Evolutionary conservation across 2,113 vertebrate genomes (phyloP).

Genomic region (Aldabrachelys gigantea): DNA sequence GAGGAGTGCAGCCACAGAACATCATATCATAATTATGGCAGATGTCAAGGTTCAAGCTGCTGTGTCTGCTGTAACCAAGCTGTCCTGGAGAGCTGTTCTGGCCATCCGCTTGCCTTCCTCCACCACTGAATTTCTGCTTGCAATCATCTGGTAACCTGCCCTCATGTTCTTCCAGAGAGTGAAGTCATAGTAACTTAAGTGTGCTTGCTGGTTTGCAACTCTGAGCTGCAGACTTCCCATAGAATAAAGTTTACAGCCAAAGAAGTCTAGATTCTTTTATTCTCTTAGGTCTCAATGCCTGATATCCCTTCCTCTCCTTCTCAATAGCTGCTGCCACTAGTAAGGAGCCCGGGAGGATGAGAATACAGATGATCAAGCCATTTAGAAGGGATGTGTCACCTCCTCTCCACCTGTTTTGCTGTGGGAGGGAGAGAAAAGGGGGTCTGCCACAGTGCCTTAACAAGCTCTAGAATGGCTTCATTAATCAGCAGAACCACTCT

Average conservation of each 20-base stretch:
- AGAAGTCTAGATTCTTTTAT: no score
- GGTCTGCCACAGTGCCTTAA: no score
- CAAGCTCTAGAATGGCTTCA: no score
- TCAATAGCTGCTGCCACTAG: no score
- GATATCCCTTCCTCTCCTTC: no score
- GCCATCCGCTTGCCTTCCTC: background rate
- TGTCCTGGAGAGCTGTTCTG: background rate
- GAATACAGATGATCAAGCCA: no score
- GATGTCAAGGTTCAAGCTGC: background rate
- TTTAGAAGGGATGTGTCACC: no score
- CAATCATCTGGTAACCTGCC: background rate
- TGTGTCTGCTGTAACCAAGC: background rate
- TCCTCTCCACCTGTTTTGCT: no score
- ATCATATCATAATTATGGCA: background rate
- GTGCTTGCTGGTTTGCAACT: background rate
- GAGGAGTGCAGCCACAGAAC: background rate
- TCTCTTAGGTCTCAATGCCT: no score
- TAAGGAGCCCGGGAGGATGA: no score
- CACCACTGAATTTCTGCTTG: background rate
- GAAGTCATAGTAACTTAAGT: background rate
- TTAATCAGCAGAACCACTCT: no score
- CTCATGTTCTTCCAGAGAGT: background rate
- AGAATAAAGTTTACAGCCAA: background rate
- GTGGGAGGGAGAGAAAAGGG: no score
- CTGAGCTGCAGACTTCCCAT: background rate